These are phyloP conservation scores for Tetanocera ferruginea DNA, from an alignment of 2,888 invertebrate genomes.

Conservation along the genomic window DNA sequence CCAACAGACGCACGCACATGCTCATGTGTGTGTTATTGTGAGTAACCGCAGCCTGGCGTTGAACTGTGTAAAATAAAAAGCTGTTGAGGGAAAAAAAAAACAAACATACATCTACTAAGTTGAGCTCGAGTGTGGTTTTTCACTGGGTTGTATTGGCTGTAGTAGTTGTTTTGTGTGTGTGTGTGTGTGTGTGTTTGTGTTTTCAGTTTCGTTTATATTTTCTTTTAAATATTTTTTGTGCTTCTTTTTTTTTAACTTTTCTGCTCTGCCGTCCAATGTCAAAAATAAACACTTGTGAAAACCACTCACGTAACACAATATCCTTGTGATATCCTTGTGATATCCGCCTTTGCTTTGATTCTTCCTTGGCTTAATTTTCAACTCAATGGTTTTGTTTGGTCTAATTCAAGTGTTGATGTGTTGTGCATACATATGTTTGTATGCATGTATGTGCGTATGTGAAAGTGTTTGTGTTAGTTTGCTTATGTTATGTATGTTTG, in stretches of 20 bases:
- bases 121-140: constrained; percentile 13
- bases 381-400: constrained; percentile 9
- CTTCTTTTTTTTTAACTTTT: not conserved
- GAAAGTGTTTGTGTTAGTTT: not conserved
- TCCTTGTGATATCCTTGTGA: constrained; percentile 25
- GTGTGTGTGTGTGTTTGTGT: not conserved
- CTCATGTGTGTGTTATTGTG: not conserved
- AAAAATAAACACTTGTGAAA: constrained; percentile 34
- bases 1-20: not conserved
- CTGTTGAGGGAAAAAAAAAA: not conserved
- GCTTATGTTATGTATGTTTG: not conserved
- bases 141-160: not conserved
- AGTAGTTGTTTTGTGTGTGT: not conserved
- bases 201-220: not conserved
- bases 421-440: not conserved
- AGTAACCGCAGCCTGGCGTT: constrained; percentile 2
- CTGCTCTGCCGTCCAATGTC: constrained; percentile 28
- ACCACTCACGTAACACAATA: constrained; percentile 31
- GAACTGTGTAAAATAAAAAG: constrained; percentile 6
- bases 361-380: not conserved
- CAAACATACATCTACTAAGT: constrained; percentile 14
- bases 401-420: constrained; percentile 9
- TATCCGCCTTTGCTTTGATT: constrained; percentile 22
- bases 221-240: not conserved
- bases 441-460: not conserved